Base-by-base conservation (phyloP, 2,888 invertebrate genomes). In the Ochropleura plecta region DNA sequence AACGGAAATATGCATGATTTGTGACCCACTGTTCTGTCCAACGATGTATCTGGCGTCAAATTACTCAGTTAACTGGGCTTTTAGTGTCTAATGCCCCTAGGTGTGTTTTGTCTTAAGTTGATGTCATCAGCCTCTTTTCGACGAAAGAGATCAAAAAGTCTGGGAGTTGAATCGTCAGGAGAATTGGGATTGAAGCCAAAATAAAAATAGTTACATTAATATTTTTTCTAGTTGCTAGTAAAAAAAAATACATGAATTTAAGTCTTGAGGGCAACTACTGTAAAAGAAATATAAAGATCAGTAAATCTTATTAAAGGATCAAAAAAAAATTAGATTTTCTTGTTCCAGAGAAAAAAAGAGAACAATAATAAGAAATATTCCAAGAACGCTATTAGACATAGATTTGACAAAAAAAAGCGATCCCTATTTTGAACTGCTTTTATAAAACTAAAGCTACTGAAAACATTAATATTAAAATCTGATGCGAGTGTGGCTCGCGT, bases 1-100 rank as follows among this genome's bases (percentile, higher is more conserved):
- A 79, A 76, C 80, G 80, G 85, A 79, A 82, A 78, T 86, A 81
- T 83, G 73, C 75, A 76, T 84, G 86, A 83, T 86, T 86, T 86
- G 83, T 68, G 69, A 72, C 79, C 82, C 59, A 78, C 82, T 79
- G 84, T 84, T 68, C 71, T 84, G 84, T 79, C 71, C 30, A n/a
- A 64, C 78, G 53, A 73, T 73, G 82, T 75, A 66, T 70, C 48
- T 84, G 74, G 65, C 68, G 69, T 69, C 66, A 79, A 82, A 84
- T 84, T 82, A 73, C 59, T 40, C 40, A 30, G 48, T 78, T 70
- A 73, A 79, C 55, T 70, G 72, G 42, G 46, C 42, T 60, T 57
- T 64, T 68, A 73, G 57, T 44, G 44, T 7, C 18, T 14, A 44
- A 49, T 57, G 12, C 20, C 40, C 7, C 16, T 46, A 14, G 14